Conservation (phyloP, 2,888 invertebrate genomes). For the Tetrapedia diversipes region DNA sequence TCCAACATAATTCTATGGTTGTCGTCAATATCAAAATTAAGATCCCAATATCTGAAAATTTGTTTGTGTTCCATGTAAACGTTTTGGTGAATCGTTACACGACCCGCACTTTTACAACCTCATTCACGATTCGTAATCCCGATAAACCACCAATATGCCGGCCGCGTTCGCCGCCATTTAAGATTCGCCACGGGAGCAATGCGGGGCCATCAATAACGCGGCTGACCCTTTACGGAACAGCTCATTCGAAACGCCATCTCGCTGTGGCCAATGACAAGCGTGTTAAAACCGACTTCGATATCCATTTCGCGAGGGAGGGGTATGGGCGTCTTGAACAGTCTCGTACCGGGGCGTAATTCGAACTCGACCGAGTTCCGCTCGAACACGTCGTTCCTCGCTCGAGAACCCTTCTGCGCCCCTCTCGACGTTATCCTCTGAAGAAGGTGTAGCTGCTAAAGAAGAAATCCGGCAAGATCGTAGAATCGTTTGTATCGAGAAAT, state of each 20-base stretch:
- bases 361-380: conserved; percentile 31
- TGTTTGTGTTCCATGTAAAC: not conserved
- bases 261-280: conserved; percentile 42
- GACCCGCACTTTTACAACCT: conserved; percentile 7
- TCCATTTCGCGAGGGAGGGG: conserved; percentile 45
- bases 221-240: conserved; percentile 38
- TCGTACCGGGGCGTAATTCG: conserved; percentile 35
- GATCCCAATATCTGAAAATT: too few relatives aligned
- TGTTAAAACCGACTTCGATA: conserved; percentile 53
- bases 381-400: not conserved
- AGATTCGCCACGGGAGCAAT: conserved; percentile 52
- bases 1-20: too few relatives aligned
- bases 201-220: conserved; percentile 46
- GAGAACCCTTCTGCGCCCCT: not conserved
- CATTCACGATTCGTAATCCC: conserved; percentile 24
- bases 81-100: not conserved
- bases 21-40: too few relatives aligned
- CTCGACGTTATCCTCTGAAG: not conserved
- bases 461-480: too few relatives aligned
- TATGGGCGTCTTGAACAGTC: conserved; percentile 40
- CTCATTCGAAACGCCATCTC: conserved; percentile 49
- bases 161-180: conserved; percentile 32
- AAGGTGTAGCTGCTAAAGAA: too few relatives aligned
- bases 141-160: conserved; percentile 45
- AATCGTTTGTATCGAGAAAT: too few relatives aligned